Conservation (phyloP, 2,113 vertebrate species). For the Lontra canadensis region DNA sequence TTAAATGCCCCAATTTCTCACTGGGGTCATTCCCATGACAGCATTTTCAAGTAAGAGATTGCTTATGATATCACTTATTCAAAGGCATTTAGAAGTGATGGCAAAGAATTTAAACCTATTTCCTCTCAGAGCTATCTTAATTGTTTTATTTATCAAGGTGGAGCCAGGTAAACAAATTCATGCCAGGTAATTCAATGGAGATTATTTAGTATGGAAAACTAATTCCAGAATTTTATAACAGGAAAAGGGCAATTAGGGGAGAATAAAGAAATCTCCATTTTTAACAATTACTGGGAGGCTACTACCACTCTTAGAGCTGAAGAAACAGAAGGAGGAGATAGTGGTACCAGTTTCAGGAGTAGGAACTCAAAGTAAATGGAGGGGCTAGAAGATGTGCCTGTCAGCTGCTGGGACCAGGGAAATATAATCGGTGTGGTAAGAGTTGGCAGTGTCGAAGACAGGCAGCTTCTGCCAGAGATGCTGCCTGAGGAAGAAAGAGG, state of each 20-base stretch:
- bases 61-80: neutral
- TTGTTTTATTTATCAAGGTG: neutral
- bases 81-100: neutral
- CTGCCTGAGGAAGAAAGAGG: neutral
- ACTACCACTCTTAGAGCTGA: neutral
- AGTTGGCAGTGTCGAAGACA: neutral
- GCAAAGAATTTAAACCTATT: neutral
- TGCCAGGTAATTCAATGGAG: neutral
- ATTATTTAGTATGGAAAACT: neutral
- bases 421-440: neutral
- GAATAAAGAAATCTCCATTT: neutral
- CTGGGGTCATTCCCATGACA: neutral
- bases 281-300: neutral
- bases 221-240: neutral
- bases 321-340: neutral
- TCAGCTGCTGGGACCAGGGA: fast-evolving
- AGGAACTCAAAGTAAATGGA: neutral
- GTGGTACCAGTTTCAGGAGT: neutral
- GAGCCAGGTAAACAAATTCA: neutral
- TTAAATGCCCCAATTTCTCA: neutral
- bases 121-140: neutral
- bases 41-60: neutral
- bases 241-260: neutral
- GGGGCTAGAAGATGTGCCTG: neutral
- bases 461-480: neutral